phyloP scores from a whole-genome alignment of 2,888 invertebrate genomes.

The Acleris sparsana region DNA sequence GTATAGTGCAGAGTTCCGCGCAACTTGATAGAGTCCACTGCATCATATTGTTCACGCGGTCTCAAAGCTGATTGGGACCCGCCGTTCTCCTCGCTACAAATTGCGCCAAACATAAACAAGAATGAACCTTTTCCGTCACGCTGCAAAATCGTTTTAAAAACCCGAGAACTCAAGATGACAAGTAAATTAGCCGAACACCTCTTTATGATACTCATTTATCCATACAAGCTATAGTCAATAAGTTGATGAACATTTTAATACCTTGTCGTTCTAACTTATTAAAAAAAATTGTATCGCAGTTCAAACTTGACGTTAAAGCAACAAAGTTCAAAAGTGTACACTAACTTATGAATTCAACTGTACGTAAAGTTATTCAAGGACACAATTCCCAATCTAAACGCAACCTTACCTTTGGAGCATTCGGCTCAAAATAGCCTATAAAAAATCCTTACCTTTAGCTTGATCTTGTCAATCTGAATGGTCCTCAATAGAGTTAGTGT shows the following conservation, averaged over 20 bases:
- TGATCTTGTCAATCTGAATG: not conserved
- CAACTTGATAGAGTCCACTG: no score
- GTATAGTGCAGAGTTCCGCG: no score
- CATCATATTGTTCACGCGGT: no score
- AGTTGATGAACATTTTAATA: not conserved
- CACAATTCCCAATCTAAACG: not conserved
- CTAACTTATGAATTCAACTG: no score
- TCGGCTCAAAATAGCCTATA: constrained; percentile 7
- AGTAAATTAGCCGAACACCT: constrained; percentile 35
- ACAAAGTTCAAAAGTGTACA: not conserved
- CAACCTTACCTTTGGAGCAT: not conserved
- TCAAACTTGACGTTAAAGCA: not conserved
- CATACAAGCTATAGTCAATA: constrained; percentile 4
- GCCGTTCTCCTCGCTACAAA: not conserved
- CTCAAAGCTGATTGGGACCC: not conserved
- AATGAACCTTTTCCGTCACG: constrained; percentile 27
- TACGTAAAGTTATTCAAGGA: constrained; percentile 15
- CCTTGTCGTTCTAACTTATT: not conserved
- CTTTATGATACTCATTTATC: constrained; percentile 34
- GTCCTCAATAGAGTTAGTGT: not conserved
- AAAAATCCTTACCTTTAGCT: not conserved
- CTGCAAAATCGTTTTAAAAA: constrained; percentile 30
- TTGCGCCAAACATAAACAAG: constrained; percentile 23
- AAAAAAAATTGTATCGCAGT: not conserved
- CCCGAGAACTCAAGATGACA: constrained; percentile 25